Percentiles rank a stretch among this genome's conserved stretches.
Conservation (phyloP, 2,888 invertebrate genomes). For the Cacoxenus indagator region DNA sequence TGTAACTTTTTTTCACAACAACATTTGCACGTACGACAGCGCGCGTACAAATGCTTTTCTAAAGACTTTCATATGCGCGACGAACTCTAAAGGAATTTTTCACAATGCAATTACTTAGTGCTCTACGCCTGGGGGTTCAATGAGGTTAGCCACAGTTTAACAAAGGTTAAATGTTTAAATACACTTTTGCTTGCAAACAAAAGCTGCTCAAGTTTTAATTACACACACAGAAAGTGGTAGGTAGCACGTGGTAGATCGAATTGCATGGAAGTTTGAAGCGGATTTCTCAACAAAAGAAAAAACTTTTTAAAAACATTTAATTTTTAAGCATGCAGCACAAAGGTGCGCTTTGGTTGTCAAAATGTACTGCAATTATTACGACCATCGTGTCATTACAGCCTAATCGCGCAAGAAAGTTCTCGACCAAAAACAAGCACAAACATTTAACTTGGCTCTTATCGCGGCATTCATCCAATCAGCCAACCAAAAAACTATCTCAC, state of each 20-base stretch:
- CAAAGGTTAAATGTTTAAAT: conserved; percentile 17
- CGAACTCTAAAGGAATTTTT: conserved; percentile 56
- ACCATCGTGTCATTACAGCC: background rate
- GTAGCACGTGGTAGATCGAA: conserved; percentile 25
- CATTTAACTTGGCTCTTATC: no score
- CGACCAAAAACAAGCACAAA: conserved; percentile 30
- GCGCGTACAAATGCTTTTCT: conserved; percentile 8
- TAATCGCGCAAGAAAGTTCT: conserved; percentile 14
- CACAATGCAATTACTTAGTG: background rate
- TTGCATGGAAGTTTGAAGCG: background rate
- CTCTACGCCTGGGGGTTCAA: background rate
- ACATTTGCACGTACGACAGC: conserved; percentile 1
- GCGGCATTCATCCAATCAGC: no score
- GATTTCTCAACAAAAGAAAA: background rate
- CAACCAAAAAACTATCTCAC: conserved; percentile 5
- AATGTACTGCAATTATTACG: background rate
- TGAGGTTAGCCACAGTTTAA: conserved; percentile 17
- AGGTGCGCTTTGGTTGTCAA: background rate
- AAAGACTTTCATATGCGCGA: conserved; percentile 43
- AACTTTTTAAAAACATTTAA: background rate
- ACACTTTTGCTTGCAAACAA: conserved; percentile 57
- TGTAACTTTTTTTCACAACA: conserved; percentile 2
- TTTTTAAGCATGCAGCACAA: background rate
- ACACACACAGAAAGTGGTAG: conserved; percentile 49
- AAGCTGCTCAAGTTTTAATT: conserved; percentile 62